phyloP scores from a whole-genome alignment of 2,888 invertebrate genomes.

The Sisyra terminalis region DNA sequence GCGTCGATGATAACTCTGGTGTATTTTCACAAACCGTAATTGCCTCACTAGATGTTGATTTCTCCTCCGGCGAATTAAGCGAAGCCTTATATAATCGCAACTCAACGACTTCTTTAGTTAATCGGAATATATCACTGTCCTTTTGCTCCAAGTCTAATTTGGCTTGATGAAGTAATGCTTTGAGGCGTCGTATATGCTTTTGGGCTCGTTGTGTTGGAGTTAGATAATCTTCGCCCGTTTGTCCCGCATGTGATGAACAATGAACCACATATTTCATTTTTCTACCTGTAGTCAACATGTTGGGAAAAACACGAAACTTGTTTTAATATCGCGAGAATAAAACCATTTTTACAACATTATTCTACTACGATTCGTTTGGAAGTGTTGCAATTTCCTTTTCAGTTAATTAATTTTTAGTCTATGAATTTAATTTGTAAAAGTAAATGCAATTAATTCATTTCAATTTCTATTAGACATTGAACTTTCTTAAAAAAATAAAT shows the following conservation, averaged over 20 bases:
- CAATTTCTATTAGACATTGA: too few species aligned
- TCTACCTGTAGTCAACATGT: not conserved
- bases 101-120: conserved; percentile 52
- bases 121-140: conserved; percentile 60
- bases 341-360: too few species aligned
- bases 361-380: too few species aligned
- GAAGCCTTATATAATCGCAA: conserved; percentile 65
- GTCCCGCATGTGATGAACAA: conserved; percentile 63
- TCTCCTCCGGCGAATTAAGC: conserved; percentile 61
- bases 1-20: conserved; percentile 23
- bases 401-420: too few species aligned
- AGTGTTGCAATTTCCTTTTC: too few species aligned
- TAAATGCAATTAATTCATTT: too few species aligned
- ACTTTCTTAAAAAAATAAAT: too few species aligned
- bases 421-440: too few species aligned
- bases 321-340: conserved; percentile 15
- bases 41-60: conserved; percentile 39
- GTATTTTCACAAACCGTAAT: conserved; percentile 57
- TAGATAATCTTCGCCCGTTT: conserved; percentile 65
- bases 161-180: conserved; percentile 53
- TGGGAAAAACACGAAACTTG: too few species aligned
- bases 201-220: conserved; percentile 80
- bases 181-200: conserved; percentile 59
- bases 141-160: conserved; percentile 63
- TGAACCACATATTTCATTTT: conserved; percentile 59